Conservation (phyloP, 1,140 invertebrate species). For the Pomacea maculata region DNA sequence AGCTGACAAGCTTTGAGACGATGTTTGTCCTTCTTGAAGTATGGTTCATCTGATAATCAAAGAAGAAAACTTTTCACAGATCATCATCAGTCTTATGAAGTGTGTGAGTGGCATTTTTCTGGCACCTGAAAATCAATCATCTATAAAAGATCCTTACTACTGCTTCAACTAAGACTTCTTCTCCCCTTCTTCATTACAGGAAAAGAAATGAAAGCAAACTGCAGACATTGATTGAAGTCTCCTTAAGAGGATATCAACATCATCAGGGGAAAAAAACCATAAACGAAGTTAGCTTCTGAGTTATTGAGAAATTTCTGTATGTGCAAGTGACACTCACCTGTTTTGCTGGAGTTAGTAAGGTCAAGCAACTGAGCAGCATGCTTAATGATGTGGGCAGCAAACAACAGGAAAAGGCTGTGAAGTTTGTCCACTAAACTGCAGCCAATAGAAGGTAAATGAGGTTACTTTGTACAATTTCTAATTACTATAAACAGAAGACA, state of each 20-base stretch:
- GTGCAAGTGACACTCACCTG: slow-evolving; percentile 29
- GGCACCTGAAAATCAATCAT: too few relatives aligned
- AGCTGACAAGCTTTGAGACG: slow-evolving; percentile 59
- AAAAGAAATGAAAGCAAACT: too few relatives aligned
- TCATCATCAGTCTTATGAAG: neutral
- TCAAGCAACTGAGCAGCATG: slow-evolving; percentile 78
- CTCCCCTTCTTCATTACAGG: too few relatives aligned
- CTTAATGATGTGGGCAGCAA: slow-evolving; percentile 85
- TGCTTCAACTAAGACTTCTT: too few relatives aligned
- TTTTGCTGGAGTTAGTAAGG: slow-evolving; percentile 57
- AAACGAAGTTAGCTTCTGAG: neutral
- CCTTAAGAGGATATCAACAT: neutral
- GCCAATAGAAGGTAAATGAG: slow-evolving; percentile 47
- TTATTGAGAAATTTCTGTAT: neutral
- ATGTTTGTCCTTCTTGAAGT: slow-evolving; percentile 35
- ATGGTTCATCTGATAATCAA: slow-evolving; percentile 28
- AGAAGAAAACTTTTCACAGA: neutral
- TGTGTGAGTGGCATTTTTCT: too few relatives aligned
- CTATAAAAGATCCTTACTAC: too few relatives aligned
- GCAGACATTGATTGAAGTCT: neutral
- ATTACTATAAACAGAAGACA: too few relatives aligned
- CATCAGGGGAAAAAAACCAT: neutral
- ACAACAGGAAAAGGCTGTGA: slow-evolving; percentile 87
- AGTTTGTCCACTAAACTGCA: slow-evolving; percentile 81
- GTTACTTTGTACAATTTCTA: neutral